Conservation (phyloP, 2,797 vertebrate species). For the Lagorchestes hirsutus region DNA sequence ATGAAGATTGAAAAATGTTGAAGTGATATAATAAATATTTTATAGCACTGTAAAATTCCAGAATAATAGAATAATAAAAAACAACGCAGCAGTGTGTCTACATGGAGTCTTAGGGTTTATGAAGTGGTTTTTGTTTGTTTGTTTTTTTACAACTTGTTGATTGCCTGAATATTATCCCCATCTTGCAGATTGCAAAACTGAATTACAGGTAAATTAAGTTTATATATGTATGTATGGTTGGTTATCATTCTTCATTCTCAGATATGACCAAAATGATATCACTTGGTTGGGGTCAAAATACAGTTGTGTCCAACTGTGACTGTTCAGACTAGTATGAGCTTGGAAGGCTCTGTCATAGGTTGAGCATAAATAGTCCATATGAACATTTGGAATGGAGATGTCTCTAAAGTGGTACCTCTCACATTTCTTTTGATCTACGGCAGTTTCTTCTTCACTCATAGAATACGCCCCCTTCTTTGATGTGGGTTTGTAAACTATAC, state of each 20-base stretch:
- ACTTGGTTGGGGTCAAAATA: background rate
- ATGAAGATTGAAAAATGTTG: background rate
- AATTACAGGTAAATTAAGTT: background rate
- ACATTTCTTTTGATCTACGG: background rate
- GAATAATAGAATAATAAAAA: background rate
- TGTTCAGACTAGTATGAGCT: background rate
- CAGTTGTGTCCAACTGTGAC: background rate
- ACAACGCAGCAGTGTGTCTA: background rate
- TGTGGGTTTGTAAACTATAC: background rate
- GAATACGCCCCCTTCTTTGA: background rate
- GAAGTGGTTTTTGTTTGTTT: too few species aligned
- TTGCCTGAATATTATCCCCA: background rate
- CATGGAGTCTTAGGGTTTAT: background rate
- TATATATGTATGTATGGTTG: background rate
- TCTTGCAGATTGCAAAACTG: background rate
- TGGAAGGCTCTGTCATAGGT: fast-evolving
- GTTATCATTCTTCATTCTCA: background rate
- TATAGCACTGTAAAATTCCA: background rate
- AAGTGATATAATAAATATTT: background rate
- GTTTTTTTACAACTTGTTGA: background rate
- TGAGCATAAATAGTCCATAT: background rate
- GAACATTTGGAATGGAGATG: background rate
- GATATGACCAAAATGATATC: background rate
- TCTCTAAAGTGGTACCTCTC: background rate
- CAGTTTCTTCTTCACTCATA: background rate